phyloP scores from a whole-genome alignment of 2,113 vertebrate species.

The Myrmophylax atrothorax region DNA sequence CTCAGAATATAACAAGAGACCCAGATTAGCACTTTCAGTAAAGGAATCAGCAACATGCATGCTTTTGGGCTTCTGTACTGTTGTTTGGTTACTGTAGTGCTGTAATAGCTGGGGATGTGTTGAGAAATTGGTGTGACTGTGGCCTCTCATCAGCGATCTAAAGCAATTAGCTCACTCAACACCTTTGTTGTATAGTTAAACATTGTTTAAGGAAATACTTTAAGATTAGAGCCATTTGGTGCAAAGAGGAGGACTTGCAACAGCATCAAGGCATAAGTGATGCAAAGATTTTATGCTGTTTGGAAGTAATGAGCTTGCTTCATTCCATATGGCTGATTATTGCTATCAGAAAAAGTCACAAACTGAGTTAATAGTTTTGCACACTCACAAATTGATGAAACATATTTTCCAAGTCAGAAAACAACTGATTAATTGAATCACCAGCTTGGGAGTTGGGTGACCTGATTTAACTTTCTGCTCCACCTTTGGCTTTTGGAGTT shows the following conservation, averaged over 20 bases:
- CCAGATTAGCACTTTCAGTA: accelerated
- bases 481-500: background rate
- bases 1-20: background rate
- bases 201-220: background rate
- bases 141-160: background rate
- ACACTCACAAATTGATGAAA: background rate
- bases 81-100: background rate
- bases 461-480: background rate
- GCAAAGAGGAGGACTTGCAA: background rate
- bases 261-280: background rate
- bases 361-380: background rate
- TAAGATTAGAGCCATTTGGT: background rate
- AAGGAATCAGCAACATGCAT: background rate
- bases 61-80: background rate
- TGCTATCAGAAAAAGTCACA: background rate
- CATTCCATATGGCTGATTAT: background rate
- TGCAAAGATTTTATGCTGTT: background rate
- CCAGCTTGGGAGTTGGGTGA: background rate
- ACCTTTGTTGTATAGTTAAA: background rate
- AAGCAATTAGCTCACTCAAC: background rate
- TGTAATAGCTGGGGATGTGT: background rate
- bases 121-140: background rate
- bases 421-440: background rate
- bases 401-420: constrained; percentile 2
- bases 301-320: background rate